phyloP scores from a whole-genome alignment of 2,113 vertebrate genomes.

The Gymnarchus niloticus region DNA sequence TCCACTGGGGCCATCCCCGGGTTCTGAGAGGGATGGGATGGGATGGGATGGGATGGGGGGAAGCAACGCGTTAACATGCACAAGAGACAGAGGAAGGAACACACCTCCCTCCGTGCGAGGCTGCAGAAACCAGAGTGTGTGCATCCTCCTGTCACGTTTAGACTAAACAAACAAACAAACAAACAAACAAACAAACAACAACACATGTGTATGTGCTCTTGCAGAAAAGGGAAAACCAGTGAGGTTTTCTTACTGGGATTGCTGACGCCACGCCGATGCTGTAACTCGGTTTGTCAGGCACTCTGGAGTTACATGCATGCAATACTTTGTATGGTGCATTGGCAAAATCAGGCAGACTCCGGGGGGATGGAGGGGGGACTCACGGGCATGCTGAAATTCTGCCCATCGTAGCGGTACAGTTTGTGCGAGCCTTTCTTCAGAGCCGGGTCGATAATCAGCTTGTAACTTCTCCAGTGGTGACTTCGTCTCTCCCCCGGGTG shows the following conservation, averaged over 20 bases:
- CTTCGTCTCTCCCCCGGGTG: constrained; percentile 77
- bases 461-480: constrained; percentile 91
- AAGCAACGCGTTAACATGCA: background rate
- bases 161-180: background rate
- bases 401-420: constrained; percentile 92
- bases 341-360: background rate
- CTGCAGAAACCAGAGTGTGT: background rate
- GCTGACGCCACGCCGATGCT: constrained; percentile 25
- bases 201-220: background rate
- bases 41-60: constrained; percentile 21
- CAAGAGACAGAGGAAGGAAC: background rate
- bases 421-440: constrained; percentile 86
- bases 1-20: constrained; percentile 83
- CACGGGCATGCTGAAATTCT: constrained; percentile 84
- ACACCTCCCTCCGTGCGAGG: background rate
- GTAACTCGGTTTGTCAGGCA: constrained; percentile 48
- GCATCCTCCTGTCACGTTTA: background rate
- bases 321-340: background rate
- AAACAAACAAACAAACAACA: too few relatives aligned
- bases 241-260: background rate
- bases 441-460: constrained; percentile 90
- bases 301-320: constrained; percentile 22
- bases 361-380: constrained; percentile 45
- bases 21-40: constrained; percentile 62
- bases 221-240: background rate